These are phyloP conservation scores for Vulpes lagopus DNA, from an alignment of 2,113 vertebrate species.

Conservation along the genomic window DNA sequence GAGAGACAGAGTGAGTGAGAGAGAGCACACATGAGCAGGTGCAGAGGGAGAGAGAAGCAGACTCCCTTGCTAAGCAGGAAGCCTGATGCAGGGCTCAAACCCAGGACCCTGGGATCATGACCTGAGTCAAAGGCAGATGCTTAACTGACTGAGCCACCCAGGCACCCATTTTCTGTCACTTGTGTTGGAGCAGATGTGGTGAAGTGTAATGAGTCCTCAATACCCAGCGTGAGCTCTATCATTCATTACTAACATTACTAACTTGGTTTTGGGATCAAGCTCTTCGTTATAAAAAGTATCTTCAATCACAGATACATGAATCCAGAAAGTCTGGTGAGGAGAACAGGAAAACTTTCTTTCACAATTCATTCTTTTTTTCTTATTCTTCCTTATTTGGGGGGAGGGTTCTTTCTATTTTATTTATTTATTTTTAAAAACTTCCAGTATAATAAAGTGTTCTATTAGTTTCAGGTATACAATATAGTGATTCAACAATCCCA, in stretches of 20 bases:
- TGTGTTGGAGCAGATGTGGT: not conserved
- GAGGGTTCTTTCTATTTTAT: not conserved
- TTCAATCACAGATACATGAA: not conserved
- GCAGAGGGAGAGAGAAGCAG: too few relatives aligned
- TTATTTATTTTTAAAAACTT: not conserved
- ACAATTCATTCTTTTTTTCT: not conserved
- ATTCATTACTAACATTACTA: conserved; percentile 27
- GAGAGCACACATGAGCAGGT: too few relatives aligned
- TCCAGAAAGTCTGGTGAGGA: not conserved
- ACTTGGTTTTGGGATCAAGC: not conserved
- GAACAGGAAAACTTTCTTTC: not conserved
- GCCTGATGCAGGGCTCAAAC: too few relatives aligned
- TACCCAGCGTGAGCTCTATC: not conserved
- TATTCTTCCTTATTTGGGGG: not conserved
- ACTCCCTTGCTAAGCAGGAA: too few relatives aligned
- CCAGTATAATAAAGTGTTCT: not conserved
- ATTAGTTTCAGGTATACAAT: not conserved
- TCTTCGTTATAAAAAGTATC: not conserved
- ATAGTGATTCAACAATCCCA: not conserved
- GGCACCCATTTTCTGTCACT: not conserved
- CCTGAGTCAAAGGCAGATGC: too few relatives aligned
- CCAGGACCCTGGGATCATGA: too few relatives aligned
- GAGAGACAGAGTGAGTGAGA: too few relatives aligned
- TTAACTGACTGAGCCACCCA: too few relatives aligned
- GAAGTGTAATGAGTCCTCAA: not conserved